Conservation (phyloP, 2,113 vertebrate species). For the Rhabdornis inornatus region DNA sequence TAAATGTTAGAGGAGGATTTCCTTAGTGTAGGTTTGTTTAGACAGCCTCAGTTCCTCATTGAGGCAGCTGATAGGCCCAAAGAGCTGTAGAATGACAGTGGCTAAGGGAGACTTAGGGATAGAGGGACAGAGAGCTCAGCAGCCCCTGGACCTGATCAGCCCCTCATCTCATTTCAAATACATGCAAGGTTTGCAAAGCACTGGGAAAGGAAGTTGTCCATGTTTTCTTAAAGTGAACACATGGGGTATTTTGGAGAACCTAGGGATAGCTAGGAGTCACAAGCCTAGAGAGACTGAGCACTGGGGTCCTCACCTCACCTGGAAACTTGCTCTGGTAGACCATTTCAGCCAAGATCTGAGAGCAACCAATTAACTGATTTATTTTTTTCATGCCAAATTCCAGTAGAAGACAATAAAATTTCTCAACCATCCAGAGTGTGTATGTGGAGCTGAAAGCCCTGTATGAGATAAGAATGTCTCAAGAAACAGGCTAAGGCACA, state of each 20-base stretch:
- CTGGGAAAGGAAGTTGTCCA: neutral
- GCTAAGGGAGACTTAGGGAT: neutral
- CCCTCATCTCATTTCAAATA: neutral
- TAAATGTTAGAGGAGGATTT: neutral
- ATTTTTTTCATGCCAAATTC: neutral
- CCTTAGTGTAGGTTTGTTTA: neutral
- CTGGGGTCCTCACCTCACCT: neutral
- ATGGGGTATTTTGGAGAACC: neutral
- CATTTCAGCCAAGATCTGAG: neutral
- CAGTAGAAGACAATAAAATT: neutral
- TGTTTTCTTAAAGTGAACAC: neutral
- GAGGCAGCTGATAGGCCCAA: neutral
- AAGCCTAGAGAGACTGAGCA: accelerated
- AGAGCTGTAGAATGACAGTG: neutral
- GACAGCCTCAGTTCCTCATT: neutral
- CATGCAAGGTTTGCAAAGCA: neutral
- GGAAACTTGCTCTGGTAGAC: neutral
- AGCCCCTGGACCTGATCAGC: neutral
- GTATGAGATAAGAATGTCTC: neutral
- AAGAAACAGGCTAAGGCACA: neutral
- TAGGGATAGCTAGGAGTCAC: neutral
- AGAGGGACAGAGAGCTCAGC: neutral
- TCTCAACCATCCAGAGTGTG: neutral
- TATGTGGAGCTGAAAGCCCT: neutral
- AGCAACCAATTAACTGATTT: neutral